These are phyloP conservation scores for Drosophila nigrodunni DNA, from an alignment of 1,140 invertebrate species.

Conservation along the genomic window DNA sequence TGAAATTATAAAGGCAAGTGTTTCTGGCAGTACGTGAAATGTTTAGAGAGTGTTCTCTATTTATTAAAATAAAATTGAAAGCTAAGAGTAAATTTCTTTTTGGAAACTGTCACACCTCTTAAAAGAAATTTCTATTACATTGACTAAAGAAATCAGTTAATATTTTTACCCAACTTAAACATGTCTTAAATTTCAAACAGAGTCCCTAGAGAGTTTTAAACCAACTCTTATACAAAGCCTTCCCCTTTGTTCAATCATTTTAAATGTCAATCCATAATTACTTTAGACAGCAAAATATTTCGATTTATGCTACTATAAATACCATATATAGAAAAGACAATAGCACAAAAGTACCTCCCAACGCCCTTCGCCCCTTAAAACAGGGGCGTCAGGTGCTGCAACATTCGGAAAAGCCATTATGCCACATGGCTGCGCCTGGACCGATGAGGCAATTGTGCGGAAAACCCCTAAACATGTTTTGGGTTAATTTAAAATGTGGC, in stretches of 20 bases:
- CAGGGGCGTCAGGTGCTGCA: constrained; percentile 68
- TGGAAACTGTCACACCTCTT: no score
- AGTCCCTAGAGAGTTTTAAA: neutral
- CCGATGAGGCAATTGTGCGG: constrained; percentile 77
- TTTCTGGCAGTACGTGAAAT: no score
- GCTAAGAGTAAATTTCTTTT: no score
- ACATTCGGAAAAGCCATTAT: constrained; percentile 55
- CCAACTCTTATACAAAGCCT: neutral
- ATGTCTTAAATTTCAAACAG: neutral
- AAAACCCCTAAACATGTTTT: constrained; percentile 84
- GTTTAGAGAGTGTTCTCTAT: no score
- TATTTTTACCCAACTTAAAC: no score
- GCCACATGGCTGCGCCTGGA: constrained; percentile 60
- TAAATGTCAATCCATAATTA: neutral
- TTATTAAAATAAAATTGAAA: no score
- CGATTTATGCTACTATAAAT: constrained; percentile 2
- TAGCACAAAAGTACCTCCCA: neutral
- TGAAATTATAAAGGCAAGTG: no score
- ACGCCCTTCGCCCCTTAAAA: constrained; percentile 37
- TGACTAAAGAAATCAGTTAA: no score
- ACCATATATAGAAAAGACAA: constrained; percentile 11
- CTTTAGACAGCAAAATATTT: constrained; percentile 2
- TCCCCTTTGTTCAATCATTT: neutral
- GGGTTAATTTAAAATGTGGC: constrained; percentile 84
- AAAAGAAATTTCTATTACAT: no score